Evolutionary conservation across 2,797 vertebrate species (phyloP), one percentile per base, ranked within the genome.

Genomic region (Capromys pilorides): DNA sequence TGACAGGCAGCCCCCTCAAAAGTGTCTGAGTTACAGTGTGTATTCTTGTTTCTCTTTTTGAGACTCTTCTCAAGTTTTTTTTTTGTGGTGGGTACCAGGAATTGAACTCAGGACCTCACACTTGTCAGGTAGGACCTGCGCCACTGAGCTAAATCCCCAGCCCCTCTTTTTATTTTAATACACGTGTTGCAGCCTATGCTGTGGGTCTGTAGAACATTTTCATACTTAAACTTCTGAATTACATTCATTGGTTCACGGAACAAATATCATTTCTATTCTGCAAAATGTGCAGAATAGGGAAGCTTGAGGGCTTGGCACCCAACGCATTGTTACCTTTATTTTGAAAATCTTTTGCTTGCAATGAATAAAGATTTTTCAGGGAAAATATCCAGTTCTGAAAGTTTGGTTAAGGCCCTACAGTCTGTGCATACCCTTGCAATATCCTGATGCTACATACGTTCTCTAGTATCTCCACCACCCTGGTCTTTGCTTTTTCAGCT

Each of bases 261-360:
- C 28, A 64, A 49, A 54, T 77, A 22, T 28, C 91, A 33, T 82
- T 91, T 45, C 21, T 93, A 49, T 67, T n/a, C 81, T 71, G 89
- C 33, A 36, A 67, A 67, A 31, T 57, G 49, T 12, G 36, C 28
- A 36, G 45, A 39, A 28, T 26, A 31, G 64, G 16, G 33, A 49
- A 41, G 16, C 64, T 61, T 36, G 90, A 80, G 59, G 69, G 3
- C n/a, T 94, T 93, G 79, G 41, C 26, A 51, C 13, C 41, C 36
- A 86, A 62, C 0, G 0, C 39, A 12, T n/a, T 13, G 61, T 45
- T 49, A 62, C 59, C 66, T 87, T 83, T 93, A 73, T 90, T 90
- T 87, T 87, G 71, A 97, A 93, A 89, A 6, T 88, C 33, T 73
- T 91, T 93, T 84, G 41, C 86, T 85, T 90, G 66, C 59, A 80